Percentiles rank a stretch among this genome's conserved stretches.
Evolutionary conservation across 2,888 invertebrate species (phyloP).

Genomic region (Pterostichus madidus): DNA sequence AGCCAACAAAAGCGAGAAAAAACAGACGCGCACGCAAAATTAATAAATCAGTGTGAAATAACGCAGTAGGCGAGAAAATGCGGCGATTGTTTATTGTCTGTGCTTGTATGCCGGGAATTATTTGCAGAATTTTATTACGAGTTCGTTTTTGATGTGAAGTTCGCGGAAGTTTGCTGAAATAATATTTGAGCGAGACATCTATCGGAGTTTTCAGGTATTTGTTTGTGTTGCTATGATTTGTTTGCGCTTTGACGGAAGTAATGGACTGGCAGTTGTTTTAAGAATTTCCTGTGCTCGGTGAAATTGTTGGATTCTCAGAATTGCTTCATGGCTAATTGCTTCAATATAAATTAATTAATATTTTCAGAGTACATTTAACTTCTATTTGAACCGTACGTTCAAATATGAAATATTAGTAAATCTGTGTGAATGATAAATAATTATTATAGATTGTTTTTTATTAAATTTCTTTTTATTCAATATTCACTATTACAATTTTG

Average conservation of each 20-base stretch:
- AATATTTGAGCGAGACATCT: conserved; percentile 60
- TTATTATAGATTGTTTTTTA: too few relatives aligned
- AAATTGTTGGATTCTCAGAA: not conserved
- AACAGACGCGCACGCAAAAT: conserved; percentile 6
- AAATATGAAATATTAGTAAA: too few relatives aligned
- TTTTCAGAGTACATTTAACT: too few relatives aligned
- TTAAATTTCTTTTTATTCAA: too few relatives aligned
- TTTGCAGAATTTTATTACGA: conserved; percentile 52
- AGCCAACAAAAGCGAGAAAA: not conserved
- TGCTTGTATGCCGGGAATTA: conserved; percentile 5
- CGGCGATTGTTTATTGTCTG: conserved; percentile 39
- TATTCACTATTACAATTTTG: too few relatives aligned
- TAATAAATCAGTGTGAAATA: conserved; percentile 22
- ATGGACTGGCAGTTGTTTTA: conserved; percentile 34
- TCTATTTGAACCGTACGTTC: too few relatives aligned
- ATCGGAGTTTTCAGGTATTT: conserved; percentile 50
- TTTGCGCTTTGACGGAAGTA: conserved; percentile 51
- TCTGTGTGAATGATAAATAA: too few relatives aligned
- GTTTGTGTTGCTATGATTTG: conserved; percentile 54
- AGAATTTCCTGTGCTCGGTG: conserved; percentile 17
- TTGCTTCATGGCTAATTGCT: not conserved
- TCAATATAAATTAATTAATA: not conserved
- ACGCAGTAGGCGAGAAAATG: not conserved
- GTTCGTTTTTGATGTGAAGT: conserved; percentile 53
- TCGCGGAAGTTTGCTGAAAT: conserved; percentile 61